Conservation (phyloP, 2,888 invertebrate species). For the Lithophane leautieri region DNA sequence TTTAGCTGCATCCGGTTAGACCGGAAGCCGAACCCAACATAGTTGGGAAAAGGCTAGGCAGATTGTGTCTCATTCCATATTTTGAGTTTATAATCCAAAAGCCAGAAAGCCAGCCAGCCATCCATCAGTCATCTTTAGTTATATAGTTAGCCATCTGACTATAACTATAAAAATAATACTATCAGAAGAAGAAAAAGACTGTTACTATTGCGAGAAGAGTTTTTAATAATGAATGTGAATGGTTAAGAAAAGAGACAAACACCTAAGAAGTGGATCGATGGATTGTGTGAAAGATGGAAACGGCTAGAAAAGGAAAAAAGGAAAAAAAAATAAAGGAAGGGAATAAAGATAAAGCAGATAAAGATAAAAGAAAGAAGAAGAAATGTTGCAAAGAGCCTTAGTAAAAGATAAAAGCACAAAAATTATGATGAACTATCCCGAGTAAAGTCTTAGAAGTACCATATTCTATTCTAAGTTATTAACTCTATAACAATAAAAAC, state of each 20-base stretch:
- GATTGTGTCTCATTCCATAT: neutral
- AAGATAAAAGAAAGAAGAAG: neutral
- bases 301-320: neutral
- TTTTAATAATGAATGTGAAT: neutral
- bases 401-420: neutral
- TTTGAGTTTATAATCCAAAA: neutral
- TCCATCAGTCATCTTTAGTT: too few relatives aligned
- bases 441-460: neutral
- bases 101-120: too few relatives aligned
- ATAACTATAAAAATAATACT: neutral
- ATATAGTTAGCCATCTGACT: too few relatives aligned
- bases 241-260: neutral
- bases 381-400: neutral
- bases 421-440: neutral
- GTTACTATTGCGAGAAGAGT: neutral
- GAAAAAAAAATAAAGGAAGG: neutral
- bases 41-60: too few relatives aligned
- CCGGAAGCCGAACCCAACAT: too few relatives aligned
- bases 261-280: neutral
- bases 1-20: too few relatives aligned
- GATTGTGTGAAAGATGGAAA: neutral
- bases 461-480: conserved; percentile 1
- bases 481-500: conserved; percentile 10
- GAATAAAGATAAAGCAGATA: neutral
- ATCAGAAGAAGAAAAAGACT: neutral